phyloP scores from a whole-genome alignment of 2,888 invertebrate genomes.

The Cryptocephalus primarius region DNA sequence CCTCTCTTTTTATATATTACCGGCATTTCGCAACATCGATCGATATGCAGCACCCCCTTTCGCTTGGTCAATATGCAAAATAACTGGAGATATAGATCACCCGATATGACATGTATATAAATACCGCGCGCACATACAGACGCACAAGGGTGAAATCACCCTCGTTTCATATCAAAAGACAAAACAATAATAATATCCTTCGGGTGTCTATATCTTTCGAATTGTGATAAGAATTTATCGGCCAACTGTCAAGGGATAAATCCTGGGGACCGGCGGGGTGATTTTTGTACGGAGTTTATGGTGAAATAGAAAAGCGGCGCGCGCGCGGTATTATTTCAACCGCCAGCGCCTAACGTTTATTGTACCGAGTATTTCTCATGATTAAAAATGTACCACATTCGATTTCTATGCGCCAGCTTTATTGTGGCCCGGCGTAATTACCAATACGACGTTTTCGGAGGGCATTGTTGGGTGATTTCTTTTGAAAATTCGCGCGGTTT shows the following conservation, averaged over 20 bases:
- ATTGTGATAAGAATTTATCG: constrained; percentile 33
- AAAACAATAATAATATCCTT: constrained; percentile 15
- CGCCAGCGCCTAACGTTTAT: constrained; percentile 2
- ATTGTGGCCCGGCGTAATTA: no score
- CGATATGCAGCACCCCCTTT: background rate
- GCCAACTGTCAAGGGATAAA: constrained; percentile 29
- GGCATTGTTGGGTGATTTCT: constrained; percentile 4
- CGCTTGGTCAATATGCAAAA: constrained; percentile 20
- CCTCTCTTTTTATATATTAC: no score
- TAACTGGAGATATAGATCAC: constrained; percentile 16
- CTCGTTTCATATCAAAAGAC: constrained; percentile 8
- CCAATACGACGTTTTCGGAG: no score
- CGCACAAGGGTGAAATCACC: no score
- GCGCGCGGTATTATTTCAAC: constrained; percentile 4
- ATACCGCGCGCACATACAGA: background rate
- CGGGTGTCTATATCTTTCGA: constrained; percentile 21
- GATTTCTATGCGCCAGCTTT: no score
- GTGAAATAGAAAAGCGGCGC: constrained; percentile 1
- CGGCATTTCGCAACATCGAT: no score
- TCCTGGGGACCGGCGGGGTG: constrained; percentile 18
- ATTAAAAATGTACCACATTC: background rate
- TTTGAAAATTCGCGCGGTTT: constrained; percentile 14
- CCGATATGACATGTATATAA: constrained; percentile 1
- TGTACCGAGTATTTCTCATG: background rate
- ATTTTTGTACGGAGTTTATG: no score